These are phyloP conservation scores for Chloropsis hardwickii DNA, from an alignment of 2,113 vertebrate species.

Conservation along the genomic window DNA sequence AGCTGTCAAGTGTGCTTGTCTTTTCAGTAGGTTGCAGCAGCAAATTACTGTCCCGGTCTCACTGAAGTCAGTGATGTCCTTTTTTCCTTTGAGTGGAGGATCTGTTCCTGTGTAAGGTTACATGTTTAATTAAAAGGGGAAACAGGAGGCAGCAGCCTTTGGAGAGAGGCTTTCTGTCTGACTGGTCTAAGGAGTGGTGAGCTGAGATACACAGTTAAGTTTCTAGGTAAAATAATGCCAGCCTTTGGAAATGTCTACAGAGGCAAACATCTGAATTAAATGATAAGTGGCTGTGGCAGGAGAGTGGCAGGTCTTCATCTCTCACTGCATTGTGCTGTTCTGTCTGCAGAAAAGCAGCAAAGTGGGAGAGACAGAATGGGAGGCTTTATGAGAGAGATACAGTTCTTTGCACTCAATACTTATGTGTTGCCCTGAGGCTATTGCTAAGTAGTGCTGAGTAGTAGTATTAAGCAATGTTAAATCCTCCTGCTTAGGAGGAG, in stretches of 20 bases:
- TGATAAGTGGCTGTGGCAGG: conserved; percentile 38
- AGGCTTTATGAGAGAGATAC: conserved; percentile 46
- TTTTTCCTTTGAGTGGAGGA: not conserved
- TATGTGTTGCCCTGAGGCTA: conserved; percentile 61
- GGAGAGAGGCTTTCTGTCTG: not conserved
- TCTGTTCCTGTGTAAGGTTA: conserved; percentile 18
- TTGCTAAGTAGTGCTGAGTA: conserved; percentile 61
- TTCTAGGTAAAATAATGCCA: conserved; percentile 31
- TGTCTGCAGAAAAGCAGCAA: conserved; percentile 27
- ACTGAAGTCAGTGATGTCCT: not conserved
- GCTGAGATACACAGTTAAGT: not conserved
- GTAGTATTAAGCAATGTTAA: conserved; percentile 66
- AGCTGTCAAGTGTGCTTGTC: not conserved
- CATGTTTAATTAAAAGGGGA: conserved; percentile 51
- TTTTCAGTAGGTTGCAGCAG: not conserved
- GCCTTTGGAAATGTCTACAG: conserved; percentile 17
- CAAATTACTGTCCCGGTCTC: not conserved
- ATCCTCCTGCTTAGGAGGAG: conserved; percentile 49
- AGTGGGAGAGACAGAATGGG: conserved; percentile 41
- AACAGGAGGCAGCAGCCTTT: conserved; percentile 6
- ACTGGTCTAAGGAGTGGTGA: not conserved
- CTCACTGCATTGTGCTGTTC: conserved; percentile 22
- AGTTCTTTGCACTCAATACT: conserved; percentile 38
- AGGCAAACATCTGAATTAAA: conserved; percentile 36
- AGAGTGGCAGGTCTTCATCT: conserved; percentile 54